Base-by-base conservation (phyloP, 1,140 invertebrate species). In the Rhagoletis pomonella region DNA sequence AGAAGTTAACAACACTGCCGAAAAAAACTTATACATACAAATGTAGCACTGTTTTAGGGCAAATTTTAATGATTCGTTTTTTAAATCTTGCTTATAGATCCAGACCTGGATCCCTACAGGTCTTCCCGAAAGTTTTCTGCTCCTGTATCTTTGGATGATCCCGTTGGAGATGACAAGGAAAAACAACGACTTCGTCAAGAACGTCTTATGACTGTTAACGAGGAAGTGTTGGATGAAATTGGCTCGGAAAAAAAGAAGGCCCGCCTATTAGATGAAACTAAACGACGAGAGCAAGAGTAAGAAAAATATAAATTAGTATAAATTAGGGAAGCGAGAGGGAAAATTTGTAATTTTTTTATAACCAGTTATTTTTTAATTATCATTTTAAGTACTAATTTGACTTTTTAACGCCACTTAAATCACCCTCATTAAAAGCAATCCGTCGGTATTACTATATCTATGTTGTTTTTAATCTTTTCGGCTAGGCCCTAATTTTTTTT, bases 81-180 rank as follows among this genome's bases (percentile, higher is more conserved):
- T 64, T 64, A 88, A 84, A 47, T 65, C 50, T 92, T 73, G 4
- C 5, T 91, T 89, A 44, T 88, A 92, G 91, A 90, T 90, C 88
- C 91, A 84, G 94, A 95, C 90, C 93, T 96, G 93, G 94, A 95
- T 81, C 95, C 95, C 77, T 94, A 94, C 90, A 94, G 95, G 89
- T 95, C 95, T 90, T 94, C 95, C 89, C 94, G 95, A 89, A 95
- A 94, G 91, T 96, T 96, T 93, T 94, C 94, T 91, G 93, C 94
- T 81, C 94, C 94, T 60, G 93, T 93, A 90, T 92, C 92, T 84
- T 94, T 94, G 94, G 95, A 95, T 89, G 94, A 94, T 89, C 94
- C 93, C 0, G 91, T 91, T 10, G 91, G 94, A 89, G 91, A 94
- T 89, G 94, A 95, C 89, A 94, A 89, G 89, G 93, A 90, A 94